phyloP scores from a whole-genome alignment of 2,113 vertebrate genomes.

The Heterocephalus glaber region DNA sequence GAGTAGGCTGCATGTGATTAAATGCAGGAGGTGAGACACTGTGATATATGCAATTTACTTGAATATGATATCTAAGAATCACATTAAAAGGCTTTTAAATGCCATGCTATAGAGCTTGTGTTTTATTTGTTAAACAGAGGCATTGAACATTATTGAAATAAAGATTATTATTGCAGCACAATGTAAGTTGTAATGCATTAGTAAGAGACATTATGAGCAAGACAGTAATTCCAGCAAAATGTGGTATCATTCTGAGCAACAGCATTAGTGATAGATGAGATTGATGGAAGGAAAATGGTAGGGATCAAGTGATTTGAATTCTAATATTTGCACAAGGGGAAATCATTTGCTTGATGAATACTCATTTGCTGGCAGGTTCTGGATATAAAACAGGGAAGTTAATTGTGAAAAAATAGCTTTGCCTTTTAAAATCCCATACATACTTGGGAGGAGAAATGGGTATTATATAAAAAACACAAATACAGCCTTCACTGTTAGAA shows the following conservation, averaged over 20 bases:
- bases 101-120: not conserved
- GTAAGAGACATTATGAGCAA: not conserved
- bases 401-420: not conserved
- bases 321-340: not conserved
- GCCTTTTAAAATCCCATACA: conserved; percentile 6
- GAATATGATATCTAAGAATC: not conserved
- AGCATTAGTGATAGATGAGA: not conserved
- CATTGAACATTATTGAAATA: not conserved
- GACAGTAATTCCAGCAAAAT: not conserved
- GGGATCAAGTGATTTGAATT: not conserved
- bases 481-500: not conserved
- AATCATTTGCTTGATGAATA: conserved; percentile 26
- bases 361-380: not conserved
- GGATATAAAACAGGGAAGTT: not conserved
- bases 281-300: not conserved
- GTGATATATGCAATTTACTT: not conserved
- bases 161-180: not conserved
- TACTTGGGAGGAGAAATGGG: not conserved
- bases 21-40: not conserved
- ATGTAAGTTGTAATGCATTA: not conserved
- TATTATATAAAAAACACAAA: not conserved
- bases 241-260: not conserved
- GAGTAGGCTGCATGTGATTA: not conserved
- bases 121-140: conserved; percentile 17
- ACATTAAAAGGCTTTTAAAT: not conserved